phyloP scores from a whole-genome alignment of 2,888 invertebrate species.

The Brenthis hecate region DNA sequence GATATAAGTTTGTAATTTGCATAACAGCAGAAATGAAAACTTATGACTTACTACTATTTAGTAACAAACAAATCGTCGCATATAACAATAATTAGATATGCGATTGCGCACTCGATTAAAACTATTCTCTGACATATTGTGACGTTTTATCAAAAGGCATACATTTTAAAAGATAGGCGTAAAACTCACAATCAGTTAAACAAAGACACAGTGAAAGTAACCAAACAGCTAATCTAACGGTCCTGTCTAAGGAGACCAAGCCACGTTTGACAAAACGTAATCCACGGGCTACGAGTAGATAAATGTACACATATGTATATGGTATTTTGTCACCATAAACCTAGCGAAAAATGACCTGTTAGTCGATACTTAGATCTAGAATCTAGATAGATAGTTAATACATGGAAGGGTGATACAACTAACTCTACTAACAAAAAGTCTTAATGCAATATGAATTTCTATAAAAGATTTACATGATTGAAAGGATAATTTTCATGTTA shows the following conservation, averaged over 20 bases:
- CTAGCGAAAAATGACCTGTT: too few species aligned
- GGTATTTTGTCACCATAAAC: too few species aligned
- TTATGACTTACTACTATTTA: constrained; percentile 5
- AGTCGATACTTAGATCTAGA: too few species aligned
- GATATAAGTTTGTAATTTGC: not conserved
- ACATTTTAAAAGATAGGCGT: constrained; percentile 20
- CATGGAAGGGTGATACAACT: too few species aligned
- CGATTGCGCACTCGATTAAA: constrained; percentile 9
- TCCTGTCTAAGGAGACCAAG: constrained; percentile 40
- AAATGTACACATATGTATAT: not conserved
- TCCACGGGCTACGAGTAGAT: not conserved
- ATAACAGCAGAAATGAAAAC: not conserved
- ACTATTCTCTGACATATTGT: constrained; percentile 2
- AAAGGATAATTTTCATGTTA: too few species aligned
- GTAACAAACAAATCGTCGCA: constrained; percentile 9
- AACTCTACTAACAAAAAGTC: too few species aligned
- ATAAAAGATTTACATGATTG: too few species aligned
- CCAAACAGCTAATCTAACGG: constrained; percentile 47
- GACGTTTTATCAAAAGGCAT: constrained; percentile 16
- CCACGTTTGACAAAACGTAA: constrained; percentile 10
- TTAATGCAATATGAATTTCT: too few species aligned
- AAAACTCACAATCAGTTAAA: constrained; percentile 34
- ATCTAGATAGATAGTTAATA: too few species aligned
- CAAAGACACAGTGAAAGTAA: constrained; percentile 49
- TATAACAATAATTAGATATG: constrained; percentile 2